Base-by-base conservation (phyloP, 2,797 vertebrate species). In the Falco novaeseelandiae region DNA sequence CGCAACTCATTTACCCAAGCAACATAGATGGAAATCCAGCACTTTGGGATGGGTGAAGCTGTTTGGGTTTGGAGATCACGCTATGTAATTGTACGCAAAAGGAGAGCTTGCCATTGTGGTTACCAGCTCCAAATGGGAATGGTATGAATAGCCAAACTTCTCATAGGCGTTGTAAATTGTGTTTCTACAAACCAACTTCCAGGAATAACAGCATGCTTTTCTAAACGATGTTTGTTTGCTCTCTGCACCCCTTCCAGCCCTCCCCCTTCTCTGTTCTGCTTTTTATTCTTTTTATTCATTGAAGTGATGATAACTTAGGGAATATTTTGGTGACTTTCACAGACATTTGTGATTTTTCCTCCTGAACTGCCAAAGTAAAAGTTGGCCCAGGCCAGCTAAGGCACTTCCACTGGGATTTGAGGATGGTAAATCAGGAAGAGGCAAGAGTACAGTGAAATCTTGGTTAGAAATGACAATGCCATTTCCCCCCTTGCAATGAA, bases 181-280 rank as follows among this genome's bases (percentile, higher is more conserved):
- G 93, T 97, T 93, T 94, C 96, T 70, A 96, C 94, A 92, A 94
- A 95, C 90, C 91, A 40, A 95, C 95, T 92, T 97, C 95, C 97
- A 97, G 97, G 95, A 97, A 97, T 96, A 97, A 97, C 95, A 97
- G 89, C 95, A 70, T 87, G 92, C 91, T 97, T 97, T 95, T 97
- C 96, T 96, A 97, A 97, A 96, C 13, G 66, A 85, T 84, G 94
- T 90, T 96, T 92, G 92, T 95, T 97, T 92, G 81, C 94, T 90
- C 93, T 95, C 94, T 62, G 82, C 88, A 67, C 78, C 82, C 93
- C 86, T 48, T 36, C 74, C 91, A 81, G 73, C 86, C 87, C 93
- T 89, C 89, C 94, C 77, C 62, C 86, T 85, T 63, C 82, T 32
- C 76, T 58, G 51, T 51, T 96, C 93, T 94, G 96, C 83, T 93